Base-by-base conservation (phyloP, 2,888 invertebrate species). In the Calameuta filiformis region DNA sequence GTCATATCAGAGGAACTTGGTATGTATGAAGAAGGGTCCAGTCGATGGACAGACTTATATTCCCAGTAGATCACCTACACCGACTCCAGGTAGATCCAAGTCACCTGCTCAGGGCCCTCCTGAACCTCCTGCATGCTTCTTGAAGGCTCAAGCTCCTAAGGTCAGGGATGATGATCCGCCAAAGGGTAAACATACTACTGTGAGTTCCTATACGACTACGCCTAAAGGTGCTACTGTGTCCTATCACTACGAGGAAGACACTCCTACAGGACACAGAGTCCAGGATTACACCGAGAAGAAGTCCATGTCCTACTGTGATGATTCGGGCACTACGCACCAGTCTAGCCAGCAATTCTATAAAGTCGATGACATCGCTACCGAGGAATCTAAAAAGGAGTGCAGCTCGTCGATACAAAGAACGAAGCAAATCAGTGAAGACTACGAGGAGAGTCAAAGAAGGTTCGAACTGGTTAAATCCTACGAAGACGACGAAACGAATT, bases 1-100 rank as follows among this genome's bases (percentile, higher is more conserved):
- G 12, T 94, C 94, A 85, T 97, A 97, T 89, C 97, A 97, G 91
- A 95, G 95, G 91, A 95, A 95, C 90, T 92, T 96, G 83, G 94
- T 95, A 56, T 93, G 95, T n/a, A 94, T 89, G 81, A 86, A 86
- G 35, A 89, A 87, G 4, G 85, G 83, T 1, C 88, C 91, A 0
- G 82, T 91, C 0, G 89, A 91, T 11, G 81, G 85, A 35, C 86
- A 87, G 11, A 80, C 87, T 0, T 91, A 84, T 56, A 79, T 85
- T 12, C 88, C 88, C 0, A 89, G 91, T 56, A 89, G 91, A 82
- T 88, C 92, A 3, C 91, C 91, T 3, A 88, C 90, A 0, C 91
- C 91, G 1, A 87, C 90, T 12, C 84, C 87, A 11, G 83, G 90
- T 68, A 92, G 95, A 82, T 93, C 94, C 0, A 94, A 93, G 79